Evolutionary conservation across 2,888 invertebrate species (phyloP).

Genomic region (Stenurella melanura): DNA sequence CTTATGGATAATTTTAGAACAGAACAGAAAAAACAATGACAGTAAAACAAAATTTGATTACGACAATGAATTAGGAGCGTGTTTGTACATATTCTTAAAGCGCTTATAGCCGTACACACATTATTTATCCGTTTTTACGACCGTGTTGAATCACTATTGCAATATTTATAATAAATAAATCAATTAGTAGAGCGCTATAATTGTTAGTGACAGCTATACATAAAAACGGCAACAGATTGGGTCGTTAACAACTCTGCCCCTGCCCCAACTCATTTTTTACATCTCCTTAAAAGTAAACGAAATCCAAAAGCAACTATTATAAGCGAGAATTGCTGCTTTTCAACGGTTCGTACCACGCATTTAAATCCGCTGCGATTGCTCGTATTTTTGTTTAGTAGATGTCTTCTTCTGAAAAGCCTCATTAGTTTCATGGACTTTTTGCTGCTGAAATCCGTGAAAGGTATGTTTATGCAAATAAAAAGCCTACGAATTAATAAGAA

Average conservation of each 20-base stretch:
- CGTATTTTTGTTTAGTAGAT: constrained; percentile 1
- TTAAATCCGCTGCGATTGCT: neutral
- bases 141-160: neutral
- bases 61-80: too few relatives aligned
- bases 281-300: neutral
- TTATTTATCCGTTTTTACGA: neutral
- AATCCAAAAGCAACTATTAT: neutral
- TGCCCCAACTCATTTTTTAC: neutral
- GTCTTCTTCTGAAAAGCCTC: neutral
- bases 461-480: too few relatives aligned
- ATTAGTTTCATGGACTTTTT: neutral
- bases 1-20: too few relatives aligned
- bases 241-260: neutral
- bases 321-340: neutral
- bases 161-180: neutral
- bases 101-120: neutral
- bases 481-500: too few relatives aligned
- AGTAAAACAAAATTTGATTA: too few relatives aligned
- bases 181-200: neutral
- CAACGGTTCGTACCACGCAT: neutral
- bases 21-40: too few relatives aligned
- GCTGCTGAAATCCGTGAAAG: too few relatives aligned
- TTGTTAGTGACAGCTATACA: neutral
- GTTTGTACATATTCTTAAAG: too few relatives aligned
- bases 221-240: neutral